These are phyloP conservation scores for Helleia helle DNA, from an alignment of 2,888 invertebrate species.

Conservation along the genomic window DNA sequence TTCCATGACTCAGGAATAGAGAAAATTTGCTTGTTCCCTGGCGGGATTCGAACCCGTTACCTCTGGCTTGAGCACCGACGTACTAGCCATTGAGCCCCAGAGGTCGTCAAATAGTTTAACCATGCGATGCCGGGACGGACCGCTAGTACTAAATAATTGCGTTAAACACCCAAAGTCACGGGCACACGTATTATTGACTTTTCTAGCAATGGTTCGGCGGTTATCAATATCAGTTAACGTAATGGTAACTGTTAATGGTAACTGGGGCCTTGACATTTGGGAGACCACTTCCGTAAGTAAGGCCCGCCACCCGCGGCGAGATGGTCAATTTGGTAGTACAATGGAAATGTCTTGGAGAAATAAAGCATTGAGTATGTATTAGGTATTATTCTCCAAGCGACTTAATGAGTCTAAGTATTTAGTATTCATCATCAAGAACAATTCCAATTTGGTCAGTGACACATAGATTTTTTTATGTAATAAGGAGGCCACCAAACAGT, in stretches of 20 bases:
- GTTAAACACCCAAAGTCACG: not conserved
- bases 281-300: slow-evolving; percentile 23
- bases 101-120: too few relatives aligned
- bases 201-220: not conserved
- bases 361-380: not conserved
- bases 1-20: too few relatives aligned
- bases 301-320: slow-evolving; percentile 25
- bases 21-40: too few relatives aligned
- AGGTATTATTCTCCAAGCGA: not conserved
- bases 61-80: too few relatives aligned
- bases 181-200: not conserved
- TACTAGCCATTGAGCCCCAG: too few relatives aligned
- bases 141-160: slow-evolving; percentile 1
- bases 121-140: too few relatives aligned
- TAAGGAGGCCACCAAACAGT: too few relatives aligned
- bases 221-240: slow-evolving; percentile 6
- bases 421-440: too few relatives aligned
- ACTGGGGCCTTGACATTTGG: slow-evolving; percentile 36
- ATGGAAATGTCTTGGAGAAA: slow-evolving; percentile 6
- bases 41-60: too few relatives aligned
- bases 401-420: too few relatives aligned
- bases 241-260: slow-evolving; percentile 9
- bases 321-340: slow-evolving; percentile 36
- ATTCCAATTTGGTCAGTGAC: too few relatives aligned
- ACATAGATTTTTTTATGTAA: too few relatives aligned